phyloP scores from a whole-genome alignment of 2,888 invertebrate species.

The Brenthis hecate region DNA sequence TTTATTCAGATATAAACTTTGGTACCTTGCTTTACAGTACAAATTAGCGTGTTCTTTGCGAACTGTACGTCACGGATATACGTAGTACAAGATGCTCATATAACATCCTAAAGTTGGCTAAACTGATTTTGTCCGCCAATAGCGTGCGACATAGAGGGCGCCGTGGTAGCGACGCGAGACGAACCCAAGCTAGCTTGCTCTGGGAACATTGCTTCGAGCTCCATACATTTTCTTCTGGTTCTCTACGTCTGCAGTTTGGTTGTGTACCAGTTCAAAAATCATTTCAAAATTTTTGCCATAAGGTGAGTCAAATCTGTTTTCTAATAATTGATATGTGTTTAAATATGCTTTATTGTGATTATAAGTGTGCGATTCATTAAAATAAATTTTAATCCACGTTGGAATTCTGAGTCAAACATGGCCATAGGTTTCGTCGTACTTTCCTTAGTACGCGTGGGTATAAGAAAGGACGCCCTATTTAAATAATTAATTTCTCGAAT shows the following conservation, averaged over 20 bases:
- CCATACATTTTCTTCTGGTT: constrained; percentile 83
- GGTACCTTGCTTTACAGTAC: constrained; percentile 31
- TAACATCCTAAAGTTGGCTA: constrained; percentile 61
- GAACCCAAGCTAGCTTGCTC: constrained; percentile 79
- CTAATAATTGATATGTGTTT: constrained; percentile 61
- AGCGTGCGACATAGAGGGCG: constrained; percentile 71
- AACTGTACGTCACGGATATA: constrained; percentile 73
- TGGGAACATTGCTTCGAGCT: constrained; percentile 80
- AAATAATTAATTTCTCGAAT: constrained; percentile 79
- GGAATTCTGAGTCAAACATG: constrained; percentile 82
- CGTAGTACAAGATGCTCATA: constrained; percentile 71
- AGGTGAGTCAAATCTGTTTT: constrained; percentile 77
- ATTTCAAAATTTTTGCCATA: constrained; percentile 82
- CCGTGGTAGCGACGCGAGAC: constrained; percentile 73
- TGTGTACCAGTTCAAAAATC: constrained; percentile 81
- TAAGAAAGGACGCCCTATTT: constrained; percentile 74
- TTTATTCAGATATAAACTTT: constrained; percentile 45
- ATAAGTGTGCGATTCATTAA: constrained; percentile 57
- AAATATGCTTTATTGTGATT: constrained; percentile 60
- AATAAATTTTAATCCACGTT: constrained; percentile 76
- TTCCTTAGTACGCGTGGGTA: constrained; percentile 80
- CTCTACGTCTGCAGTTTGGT: constrained; percentile 82
- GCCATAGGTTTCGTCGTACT: constrained; percentile 78
- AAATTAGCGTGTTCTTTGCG: constrained; percentile 44
- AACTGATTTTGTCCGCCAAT: constrained; percentile 65